phyloP scores from a whole-genome alignment of 2,888 invertebrate genomes.

The Agrochola lota region DNA sequence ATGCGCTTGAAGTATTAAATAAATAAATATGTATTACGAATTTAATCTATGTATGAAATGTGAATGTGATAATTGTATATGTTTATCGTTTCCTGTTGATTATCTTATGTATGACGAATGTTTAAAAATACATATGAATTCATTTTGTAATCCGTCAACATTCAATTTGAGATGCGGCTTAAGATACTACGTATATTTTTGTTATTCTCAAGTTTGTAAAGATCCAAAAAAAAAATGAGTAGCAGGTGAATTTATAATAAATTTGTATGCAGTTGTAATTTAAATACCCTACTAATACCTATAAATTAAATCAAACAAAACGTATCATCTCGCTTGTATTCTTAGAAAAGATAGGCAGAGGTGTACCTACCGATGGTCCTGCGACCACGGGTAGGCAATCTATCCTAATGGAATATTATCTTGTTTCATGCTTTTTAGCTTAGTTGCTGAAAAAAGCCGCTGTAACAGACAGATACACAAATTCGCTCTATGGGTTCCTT shows the following conservation, averaged over 20 bases:
- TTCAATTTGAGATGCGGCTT: background rate
- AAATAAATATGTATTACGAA: background rate
- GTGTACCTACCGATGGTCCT: background rate
- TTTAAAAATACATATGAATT: constrained; percentile 6
- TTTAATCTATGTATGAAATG: background rate
- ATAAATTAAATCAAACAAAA: background rate
- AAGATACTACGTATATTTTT: background rate
- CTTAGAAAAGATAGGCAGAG: background rate
- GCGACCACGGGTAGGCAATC: no score
- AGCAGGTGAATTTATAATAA: background rate
- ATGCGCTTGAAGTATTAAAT: no score
- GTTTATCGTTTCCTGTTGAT: constrained; percentile 6
- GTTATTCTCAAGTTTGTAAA: background rate
- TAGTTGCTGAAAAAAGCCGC: background rate
- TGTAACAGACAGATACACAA: background rate
- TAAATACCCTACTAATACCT: background rate
- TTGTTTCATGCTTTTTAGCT: background rate
- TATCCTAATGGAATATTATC: background rate
- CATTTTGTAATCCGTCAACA: background rate
- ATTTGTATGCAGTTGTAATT: background rate
- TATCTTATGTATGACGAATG: constrained; percentile 29
- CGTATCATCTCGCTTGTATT: background rate
- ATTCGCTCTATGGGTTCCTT: background rate
- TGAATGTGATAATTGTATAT: no score
- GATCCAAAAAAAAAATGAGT: background rate